These are phyloP conservation scores for Sminthurinus aureus DNA, from an alignment of 2,888 invertebrate species.

Conservation along the genomic window DNA sequence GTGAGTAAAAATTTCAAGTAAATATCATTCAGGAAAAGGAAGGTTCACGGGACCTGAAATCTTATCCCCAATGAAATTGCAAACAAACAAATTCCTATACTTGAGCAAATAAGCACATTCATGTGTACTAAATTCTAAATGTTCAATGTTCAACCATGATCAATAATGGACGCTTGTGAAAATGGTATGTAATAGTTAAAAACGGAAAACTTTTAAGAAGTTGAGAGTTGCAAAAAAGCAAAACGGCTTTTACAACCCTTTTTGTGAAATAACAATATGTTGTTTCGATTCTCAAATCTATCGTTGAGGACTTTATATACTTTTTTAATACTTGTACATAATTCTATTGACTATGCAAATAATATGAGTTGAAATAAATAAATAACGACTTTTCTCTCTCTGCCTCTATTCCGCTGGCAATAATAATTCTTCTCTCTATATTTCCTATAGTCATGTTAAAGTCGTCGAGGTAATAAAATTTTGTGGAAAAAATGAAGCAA, in stretches of 20 bases:
- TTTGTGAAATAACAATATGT: not conserved
- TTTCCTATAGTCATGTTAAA: not conserved
- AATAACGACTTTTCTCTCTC: not conserved
- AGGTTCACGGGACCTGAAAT: slow-evolving; percentile 9
- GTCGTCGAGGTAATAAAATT: not conserved
- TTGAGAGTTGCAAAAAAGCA: not conserved
- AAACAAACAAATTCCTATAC: not conserved
- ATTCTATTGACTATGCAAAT: not conserved
- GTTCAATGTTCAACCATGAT: no score
- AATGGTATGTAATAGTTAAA: not conserved
- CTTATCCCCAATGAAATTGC: not conserved
- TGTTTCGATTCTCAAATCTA: not conserved
- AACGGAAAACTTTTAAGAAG: not conserved
- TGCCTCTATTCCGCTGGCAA: not conserved
- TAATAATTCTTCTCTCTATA: not conserved
- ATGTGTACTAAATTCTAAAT: no score
- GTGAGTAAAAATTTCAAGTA: slow-evolving; percentile 1
- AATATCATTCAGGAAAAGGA: slow-evolving; percentile 19
- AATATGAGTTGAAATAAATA: no score
- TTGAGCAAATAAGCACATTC: not conserved
- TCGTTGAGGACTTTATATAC: no score
- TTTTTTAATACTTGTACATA: not conserved
- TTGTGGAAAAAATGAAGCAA: slow-evolving; percentile 1
- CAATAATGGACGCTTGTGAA: not conserved
- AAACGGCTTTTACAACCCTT: not conserved